Evolutionary conservation across 2,113 vertebrate genomes (phyloP), one percentile per base, ranked within the genome.

Genomic region (Clarias batrachus): DNA sequence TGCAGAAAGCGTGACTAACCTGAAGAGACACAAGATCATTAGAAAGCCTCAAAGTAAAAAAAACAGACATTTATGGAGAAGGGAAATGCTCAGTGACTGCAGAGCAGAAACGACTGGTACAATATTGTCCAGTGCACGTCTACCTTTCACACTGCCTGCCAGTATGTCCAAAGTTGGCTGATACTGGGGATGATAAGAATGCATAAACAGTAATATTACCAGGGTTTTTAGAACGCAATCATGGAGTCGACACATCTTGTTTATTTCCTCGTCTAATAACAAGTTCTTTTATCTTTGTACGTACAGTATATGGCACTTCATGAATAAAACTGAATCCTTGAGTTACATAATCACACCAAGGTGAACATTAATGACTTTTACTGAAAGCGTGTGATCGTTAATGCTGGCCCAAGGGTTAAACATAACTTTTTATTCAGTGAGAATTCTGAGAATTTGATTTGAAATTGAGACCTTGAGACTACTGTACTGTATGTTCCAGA

Each of bases 11-110:
- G 84, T 87, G 68, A 90, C 77, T 88, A 90, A 90, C 84, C 66
- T 52, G 68, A 90, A 87, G 87, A 89, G 91, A 90, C 88, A 90
- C 84, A 59, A 78, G 74, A 88, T 86, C 87, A 86, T 88, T 87
- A 89, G 83, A 87, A 70, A 33, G 84, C 84, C 87, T 85, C 59
- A 8, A 54, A 84, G 87, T 86, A 84, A 87, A 84, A 84, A 48
- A 73, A 27, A 52, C 81, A 87, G 30, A 82, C 86, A 77, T 77
- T 84, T 81, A 89, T 60, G 86, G 86, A 89, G 86, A 90, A 90
- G 68, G 85, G 66, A 88, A 91, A 91, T 81, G 82, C 70, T 90
- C 86, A 86, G 23, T 82, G 66, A 87, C 59, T 89, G 54, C 82
- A 85, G 54, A 87, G n/a, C 60, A 25, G 76, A 87, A 86, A 78